phyloP scores from a whole-genome alignment of 2,113 vertebrate genomes.

The Onychorhynchus coronatus region DNA sequence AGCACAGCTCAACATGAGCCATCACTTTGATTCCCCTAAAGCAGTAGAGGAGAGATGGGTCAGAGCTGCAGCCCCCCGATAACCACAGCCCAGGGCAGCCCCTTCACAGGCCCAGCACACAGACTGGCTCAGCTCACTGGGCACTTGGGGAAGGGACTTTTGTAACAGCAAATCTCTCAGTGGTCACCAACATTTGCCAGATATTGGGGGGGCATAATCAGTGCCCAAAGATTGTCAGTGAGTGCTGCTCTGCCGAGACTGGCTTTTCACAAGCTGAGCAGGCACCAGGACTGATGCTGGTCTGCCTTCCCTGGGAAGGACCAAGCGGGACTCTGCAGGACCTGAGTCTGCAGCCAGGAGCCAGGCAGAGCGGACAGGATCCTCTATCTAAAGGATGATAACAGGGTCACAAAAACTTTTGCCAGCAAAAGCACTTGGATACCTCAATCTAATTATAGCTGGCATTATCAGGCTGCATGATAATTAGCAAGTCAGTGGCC shows the following conservation, averaged over 20 bases:
- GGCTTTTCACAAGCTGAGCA: not conserved
- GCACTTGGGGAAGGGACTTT: not conserved
- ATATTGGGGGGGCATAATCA: rapidly evolving
- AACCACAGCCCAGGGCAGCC: not conserved
- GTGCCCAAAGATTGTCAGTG: not conserved
- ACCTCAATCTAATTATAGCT: conserved; percentile 31
- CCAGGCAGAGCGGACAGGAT: not conserved
- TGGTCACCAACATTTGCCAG: not conserved
- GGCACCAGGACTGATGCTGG: not conserved
- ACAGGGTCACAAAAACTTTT: conserved; percentile 3
- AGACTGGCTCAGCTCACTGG: rapidly evolving
- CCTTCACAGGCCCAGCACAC: not conserved
- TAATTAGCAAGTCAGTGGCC: conserved; percentile 13
- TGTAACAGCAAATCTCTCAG: not conserved
- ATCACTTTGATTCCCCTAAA: not conserved
- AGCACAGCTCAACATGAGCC: rapidly evolving
- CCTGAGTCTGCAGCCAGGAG: not conserved
- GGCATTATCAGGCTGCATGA: conserved; percentile 35
- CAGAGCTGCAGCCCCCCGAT: not conserved
- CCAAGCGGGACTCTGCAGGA: not conserved
- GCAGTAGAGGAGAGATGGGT: not conserved
- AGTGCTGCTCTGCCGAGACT: not conserved
- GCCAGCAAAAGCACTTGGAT: not conserved
- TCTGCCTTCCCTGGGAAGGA: not conserved
- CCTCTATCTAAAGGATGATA: conserved; percentile 11